These are phyloP conservation scores for Anarrhichthys ocellatus DNA, from an alignment of 2,113 vertebrate species.

Conservation along the genomic window DNA sequence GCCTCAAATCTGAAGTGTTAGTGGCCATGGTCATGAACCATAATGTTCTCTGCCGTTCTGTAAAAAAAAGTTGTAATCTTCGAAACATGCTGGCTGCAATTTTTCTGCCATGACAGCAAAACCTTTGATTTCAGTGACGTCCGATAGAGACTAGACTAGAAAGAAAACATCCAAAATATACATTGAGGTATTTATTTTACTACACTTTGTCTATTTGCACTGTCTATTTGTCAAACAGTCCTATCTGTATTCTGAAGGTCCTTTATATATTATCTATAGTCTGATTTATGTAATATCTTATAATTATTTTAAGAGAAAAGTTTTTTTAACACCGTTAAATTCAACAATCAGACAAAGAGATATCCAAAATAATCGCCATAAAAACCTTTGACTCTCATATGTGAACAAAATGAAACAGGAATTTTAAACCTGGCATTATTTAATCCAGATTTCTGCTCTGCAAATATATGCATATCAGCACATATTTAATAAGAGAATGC, in stretches of 20 bases:
- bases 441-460: no score
- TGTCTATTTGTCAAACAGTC: no score
- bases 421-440: no score
- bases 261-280: neutral
- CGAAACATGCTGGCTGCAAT: slow-evolving; percentile 17
- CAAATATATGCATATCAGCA: neutral
- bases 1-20: slow-evolving; percentile 74
- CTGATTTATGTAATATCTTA: neutral
- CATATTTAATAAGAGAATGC: neutral
- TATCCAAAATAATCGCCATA: neutral
- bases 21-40: slow-evolving; percentile 45
- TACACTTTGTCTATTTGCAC: no score
- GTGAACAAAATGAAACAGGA: neutral
- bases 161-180: no score
- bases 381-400: neutral
- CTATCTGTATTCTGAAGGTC: neutral
- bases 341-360: neutral
- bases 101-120: slow-evolving; percentile 27
- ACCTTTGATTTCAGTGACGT: slow-evolving; percentile 40
- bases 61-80: slow-evolving; percentile 56
- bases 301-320: no score
- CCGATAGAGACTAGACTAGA: neutral
- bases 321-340: no score
- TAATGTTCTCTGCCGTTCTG: slow-evolving; percentile 50
- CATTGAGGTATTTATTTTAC: no score